Evolutionary conservation across 2,888 invertebrate species (phyloP), one percentile per base, ranked within the genome.

Genomic region (Brachycybe producta): DNA sequence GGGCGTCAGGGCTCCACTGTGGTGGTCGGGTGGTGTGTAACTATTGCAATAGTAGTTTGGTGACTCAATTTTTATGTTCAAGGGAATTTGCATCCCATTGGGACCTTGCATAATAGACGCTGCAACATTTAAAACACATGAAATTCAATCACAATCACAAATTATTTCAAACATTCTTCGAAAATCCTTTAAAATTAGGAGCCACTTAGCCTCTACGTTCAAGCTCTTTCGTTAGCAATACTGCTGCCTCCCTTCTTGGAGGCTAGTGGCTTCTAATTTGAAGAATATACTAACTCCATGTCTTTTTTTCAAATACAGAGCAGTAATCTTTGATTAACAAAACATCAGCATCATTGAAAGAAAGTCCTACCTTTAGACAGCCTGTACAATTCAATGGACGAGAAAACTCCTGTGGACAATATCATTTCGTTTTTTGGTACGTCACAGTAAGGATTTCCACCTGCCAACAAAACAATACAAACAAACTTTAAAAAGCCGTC

Each of bases 391-490:
- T 98, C 97, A 78, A 88, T 90, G 66, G 97, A 95, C 65, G 94
- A 92, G 81, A 97, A 98, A 71, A 97, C 97, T 70, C 97, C 97
- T 65, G 95, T 97, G 67, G 97, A 95, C 79, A 92, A 81, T 75
- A 97, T 95, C 72, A 94, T 94, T 78, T 95, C 92, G 78, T 92
- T 92, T 79, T 91, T 91, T 73, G 92, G 85, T 70, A 94, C 91
- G 70, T 91, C 91, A 75, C 92, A 92, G 79, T 91, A 88, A 79
- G 92, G 92, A 78, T 90, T 53, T 19, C 42, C 49, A 36, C 51
- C 53, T 53, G 27, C 28, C 27, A 43, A 32, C 32, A 28, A 43
- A 43, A 27, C 32, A 27, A 43, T 43, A 26, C 27, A 30, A 30
- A 30, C n/a, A 30, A 30, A 30, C 8, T n/a, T n/a, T n/a, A n/a